phyloP scores from a whole-genome alignment of 2,888 invertebrate species.

The Tolmerus cingulatus region DNA sequence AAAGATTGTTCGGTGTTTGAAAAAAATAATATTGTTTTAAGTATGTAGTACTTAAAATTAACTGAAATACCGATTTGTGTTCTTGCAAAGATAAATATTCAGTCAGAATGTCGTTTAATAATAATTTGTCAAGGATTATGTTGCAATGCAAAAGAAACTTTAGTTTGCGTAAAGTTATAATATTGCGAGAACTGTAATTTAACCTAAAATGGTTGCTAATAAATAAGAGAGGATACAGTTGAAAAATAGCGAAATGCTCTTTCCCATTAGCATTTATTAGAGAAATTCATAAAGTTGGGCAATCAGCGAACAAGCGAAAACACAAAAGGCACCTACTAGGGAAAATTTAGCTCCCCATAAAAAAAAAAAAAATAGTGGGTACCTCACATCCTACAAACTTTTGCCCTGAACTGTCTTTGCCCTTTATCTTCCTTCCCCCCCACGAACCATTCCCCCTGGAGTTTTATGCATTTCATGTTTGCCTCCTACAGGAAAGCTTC shows the following conservation, averaged over 20 bases:
- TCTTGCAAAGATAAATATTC: no score
- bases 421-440: not conserved
- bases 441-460: conserved; percentile 13
- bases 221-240: not conserved
- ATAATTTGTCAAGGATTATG: no score
- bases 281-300: not conserved
- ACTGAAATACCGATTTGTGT: no score
- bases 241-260: not conserved
- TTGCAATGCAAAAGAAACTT: no score
- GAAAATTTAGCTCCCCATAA: not conserved
- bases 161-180: not conserved
- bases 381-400: conserved; percentile 17
- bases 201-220: not conserved
- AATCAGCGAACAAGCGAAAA: not conserved
- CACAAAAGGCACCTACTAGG: not conserved
- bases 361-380: not conserved
- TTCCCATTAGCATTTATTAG: not conserved
- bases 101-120: no score
- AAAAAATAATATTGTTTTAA: no score
- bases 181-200: not conserved
- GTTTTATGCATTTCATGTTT: conserved; percentile 48
- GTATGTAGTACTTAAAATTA: no score
- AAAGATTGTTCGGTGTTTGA: no score
- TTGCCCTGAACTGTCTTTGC: conserved; percentile 42
- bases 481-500: conserved; percentile 39